Conservation (phyloP, 2,113 vertebrate species). For the Podiceps cristatus region DNA sequence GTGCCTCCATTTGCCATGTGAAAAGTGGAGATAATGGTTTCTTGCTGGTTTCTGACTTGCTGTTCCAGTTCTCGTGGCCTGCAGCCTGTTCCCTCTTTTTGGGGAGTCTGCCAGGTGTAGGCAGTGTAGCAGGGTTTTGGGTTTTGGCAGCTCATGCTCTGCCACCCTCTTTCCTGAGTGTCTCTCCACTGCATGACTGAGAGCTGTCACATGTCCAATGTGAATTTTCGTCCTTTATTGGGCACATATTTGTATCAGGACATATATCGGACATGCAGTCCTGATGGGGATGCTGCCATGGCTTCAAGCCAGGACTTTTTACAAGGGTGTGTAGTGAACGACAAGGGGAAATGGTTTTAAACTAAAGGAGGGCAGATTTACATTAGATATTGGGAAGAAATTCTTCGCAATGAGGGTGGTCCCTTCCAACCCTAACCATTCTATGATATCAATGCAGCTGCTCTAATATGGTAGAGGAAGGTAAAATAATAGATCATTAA, state of each 20-base stretch:
- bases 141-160: background rate
- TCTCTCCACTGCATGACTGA: background rate
- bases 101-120: background rate
- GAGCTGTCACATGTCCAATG: background rate
- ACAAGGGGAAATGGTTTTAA: too few relatives aligned
- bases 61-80: background rate
- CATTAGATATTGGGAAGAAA: too few relatives aligned
- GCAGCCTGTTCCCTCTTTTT: background rate
- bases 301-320: background rate
- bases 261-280: rapidly evolving
- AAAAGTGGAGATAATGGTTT: background rate
- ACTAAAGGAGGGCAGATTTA: too few relatives aligned
- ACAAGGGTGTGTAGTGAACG: too few relatives aligned
- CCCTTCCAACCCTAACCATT: too few relatives aligned
- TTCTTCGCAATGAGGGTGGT: too few relatives aligned
- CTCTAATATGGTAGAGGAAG: background rate
- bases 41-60: background rate
- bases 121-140: background rate
- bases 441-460: background rate
- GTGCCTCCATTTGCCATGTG: background rate
- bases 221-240: background rate
- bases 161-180: background rate
- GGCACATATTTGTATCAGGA: rapidly evolving
- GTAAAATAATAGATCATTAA: background rate
- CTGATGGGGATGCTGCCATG: background rate